Conservation (phyloP, 2,888 invertebrate genomes). For the Dynastes maya region DNA sequence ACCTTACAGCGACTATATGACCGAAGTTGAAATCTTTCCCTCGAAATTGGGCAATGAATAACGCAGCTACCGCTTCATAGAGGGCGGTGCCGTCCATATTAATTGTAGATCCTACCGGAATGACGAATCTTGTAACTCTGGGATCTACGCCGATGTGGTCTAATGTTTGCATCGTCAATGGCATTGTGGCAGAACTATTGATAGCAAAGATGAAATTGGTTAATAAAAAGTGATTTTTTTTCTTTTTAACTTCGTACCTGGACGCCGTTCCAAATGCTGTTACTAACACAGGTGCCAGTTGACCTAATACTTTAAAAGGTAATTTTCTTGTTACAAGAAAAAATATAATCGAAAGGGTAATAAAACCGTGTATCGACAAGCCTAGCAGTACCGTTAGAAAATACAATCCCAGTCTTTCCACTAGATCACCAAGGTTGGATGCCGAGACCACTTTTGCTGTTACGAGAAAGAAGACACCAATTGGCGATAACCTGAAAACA, state of each 20-base stretch:
- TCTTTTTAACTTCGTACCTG: constrained; percentile 72
- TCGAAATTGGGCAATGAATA: constrained; percentile 96
- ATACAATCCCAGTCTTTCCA: constrained; percentile 93
- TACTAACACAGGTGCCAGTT: constrained; percentile 92
- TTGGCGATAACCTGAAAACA: constrained; percentile 85
- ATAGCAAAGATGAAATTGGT: neutral
- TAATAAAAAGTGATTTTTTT: neutral
- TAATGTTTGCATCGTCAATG: constrained; percentile 93
- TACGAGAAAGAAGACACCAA: constrained; percentile 91
- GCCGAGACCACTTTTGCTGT: constrained; percentile 94
- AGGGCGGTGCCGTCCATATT: constrained; percentile 99
- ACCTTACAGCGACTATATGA: constrained; percentile 94
- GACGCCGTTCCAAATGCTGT: constrained; percentile 98
- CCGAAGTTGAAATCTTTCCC: constrained; percentile 88
- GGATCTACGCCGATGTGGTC: constrained; percentile 94
- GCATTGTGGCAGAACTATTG: constrained; percentile 91
- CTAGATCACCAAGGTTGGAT: constrained; percentile 86
- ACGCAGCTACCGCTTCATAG: constrained; percentile 98
- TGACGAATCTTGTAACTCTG: constrained; percentile 93
- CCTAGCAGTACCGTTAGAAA: constrained; percentile 95
- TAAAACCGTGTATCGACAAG: constrained; percentile 91
- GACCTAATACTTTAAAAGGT: constrained; percentile 86
- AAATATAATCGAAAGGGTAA: constrained; percentile 90
- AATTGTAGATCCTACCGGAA: constrained; percentile 97
- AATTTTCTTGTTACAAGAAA: constrained; percentile 86